phyloP scores from a whole-genome alignment of 2,888 invertebrate species.

The Odontocolon sp. region DNA sequence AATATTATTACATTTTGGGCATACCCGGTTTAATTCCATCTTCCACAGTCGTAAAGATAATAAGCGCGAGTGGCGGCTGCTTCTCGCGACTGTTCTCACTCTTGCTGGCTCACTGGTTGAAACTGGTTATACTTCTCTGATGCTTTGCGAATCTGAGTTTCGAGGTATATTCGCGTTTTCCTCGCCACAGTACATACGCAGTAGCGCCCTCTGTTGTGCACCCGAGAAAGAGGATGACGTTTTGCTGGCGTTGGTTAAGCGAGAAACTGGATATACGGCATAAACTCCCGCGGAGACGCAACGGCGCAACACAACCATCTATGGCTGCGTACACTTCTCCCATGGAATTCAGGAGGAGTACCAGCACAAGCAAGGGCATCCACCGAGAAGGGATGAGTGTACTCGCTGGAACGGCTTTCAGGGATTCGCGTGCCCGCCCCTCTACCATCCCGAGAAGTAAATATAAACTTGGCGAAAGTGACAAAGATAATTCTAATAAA shows the following conservation, averaged over 20 bases:
- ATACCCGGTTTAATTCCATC: constrained; percentile 81
- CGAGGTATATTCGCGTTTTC: neutral
- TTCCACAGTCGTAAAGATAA: constrained; percentile 81
- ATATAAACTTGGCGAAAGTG: constrained; percentile 80
- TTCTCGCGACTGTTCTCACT: constrained; percentile 64
- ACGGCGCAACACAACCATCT: constrained; percentile 24
- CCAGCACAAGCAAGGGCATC: constrained; percentile 25
- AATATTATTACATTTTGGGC: constrained; percentile 81
- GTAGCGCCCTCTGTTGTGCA: constrained; percentile 13
- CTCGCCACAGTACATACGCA: constrained; percentile 1
- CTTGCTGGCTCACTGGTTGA: constrained; percentile 39
- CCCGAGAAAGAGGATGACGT: constrained; percentile 13
- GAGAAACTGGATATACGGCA: constrained; percentile 29
- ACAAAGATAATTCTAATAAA: constrained; percentile 81
- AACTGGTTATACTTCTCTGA: constrained; percentile 30
- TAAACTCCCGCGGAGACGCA: constrained; percentile 34
- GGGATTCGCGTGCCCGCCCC: constrained; percentile 72
- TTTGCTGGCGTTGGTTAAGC: constrained; percentile 43
- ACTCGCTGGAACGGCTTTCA: constrained; percentile 73
- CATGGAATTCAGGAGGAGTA: constrained; percentile 40
- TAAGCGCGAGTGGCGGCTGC: constrained; percentile 77
- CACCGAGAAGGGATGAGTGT: constrained; percentile 37
- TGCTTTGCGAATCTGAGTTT: constrained; percentile 18
- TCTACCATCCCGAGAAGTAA: constrained; percentile 73
- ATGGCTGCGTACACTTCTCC: constrained; percentile 41